Conservation (phyloP, 2,888 invertebrate genomes). For the Phasia obesa region DNA sequence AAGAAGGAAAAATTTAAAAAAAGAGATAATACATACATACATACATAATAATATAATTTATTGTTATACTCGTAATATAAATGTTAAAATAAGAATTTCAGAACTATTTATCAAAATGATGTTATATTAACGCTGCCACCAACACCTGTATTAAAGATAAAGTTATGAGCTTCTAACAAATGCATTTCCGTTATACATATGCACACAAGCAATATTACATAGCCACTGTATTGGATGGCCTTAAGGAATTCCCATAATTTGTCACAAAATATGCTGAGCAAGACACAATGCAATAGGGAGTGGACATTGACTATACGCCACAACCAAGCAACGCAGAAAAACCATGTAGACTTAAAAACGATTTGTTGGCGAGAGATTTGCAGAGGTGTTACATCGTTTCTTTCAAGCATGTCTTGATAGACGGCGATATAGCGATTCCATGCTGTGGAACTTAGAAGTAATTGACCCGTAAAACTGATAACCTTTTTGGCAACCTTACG, state of each 20-base stretch:
- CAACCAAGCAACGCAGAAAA: constrained; percentile 88
- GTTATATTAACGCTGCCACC: constrained; percentile 78
- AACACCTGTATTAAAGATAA: constrained; percentile 83
- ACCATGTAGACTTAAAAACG: constrained; percentile 88
- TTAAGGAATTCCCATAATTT: constrained; percentile 90
- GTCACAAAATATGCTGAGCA: constrained; percentile 91
- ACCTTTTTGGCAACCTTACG: constrained; percentile 87
- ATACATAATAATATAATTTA: constrained; percentile 15
- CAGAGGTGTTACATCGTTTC: constrained; percentile 84
- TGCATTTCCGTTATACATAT: constrained; percentile 89
- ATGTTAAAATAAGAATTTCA: constrained; percentile 27
- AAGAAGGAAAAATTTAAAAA: constrained; percentile 39
- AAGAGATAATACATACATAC: constrained; percentile 45
- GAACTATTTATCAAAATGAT: constrained; percentile 80
- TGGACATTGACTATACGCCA: constrained; percentile 93
- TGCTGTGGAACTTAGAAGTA: constrained; percentile 88
- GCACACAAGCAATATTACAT: constrained; percentile 86
- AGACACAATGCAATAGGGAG: constrained; percentile 88
- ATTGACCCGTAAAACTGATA: constrained; percentile 87
- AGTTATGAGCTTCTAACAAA: constrained; percentile 85
- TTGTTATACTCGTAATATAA: constrained; percentile 44
- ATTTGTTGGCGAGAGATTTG: constrained; percentile 84
- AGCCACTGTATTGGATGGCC: constrained; percentile 88
- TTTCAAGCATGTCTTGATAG: constrained; percentile 90
- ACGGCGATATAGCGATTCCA: constrained; percentile 93